Evolutionary conservation across 2,113 vertebrate genomes (phyloP), one percentile per base, ranked within the genome.

Genomic region (Rhynchopsitta pachyrhyncha): DNA sequence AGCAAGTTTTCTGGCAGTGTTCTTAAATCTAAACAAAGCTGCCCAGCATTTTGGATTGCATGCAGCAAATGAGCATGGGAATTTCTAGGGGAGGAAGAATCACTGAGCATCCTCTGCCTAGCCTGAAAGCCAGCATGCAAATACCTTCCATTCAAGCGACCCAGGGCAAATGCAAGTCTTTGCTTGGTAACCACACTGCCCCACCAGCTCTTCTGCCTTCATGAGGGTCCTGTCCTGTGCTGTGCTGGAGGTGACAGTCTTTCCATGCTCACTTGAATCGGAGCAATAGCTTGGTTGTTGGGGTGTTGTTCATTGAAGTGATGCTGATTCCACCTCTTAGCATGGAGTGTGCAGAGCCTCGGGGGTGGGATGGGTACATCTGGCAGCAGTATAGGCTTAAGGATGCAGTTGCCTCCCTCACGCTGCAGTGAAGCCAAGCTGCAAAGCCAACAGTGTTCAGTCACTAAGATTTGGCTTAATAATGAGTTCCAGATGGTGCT

Each of bases 51-150:
- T 35, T 41, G 49, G 47, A 63, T 63, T 1, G 13, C 11, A 86
- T 88, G 77, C 53, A 81, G 53, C 63, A 90, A 93, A 93, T 7
- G 5, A 10, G 17, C 49, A 57, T 74, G 17, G 80, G 29, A 86
- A 83, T 96, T 94, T 71, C 75, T 88, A 86, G 83, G 73, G 41
- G 46, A 82, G 37, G 50, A 87, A 77, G n/a, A 15, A 50, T 28
- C 33, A 37, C 20, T 47, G 29, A 8, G 55, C 24, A 22, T 82
- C 29, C 8, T 76, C 57, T 80, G 44, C 52, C 49, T 79, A 68
- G 41, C 28, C 75, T 82, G 67, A 93, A 92, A 95, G 22, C 27
- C 22, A 35, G 25, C 2, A 10, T 63, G 59, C 28, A 86, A 80
- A 70, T 25, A 7, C 53, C 47, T 73, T 71, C 50, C 78, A 73